Base-by-base conservation (phyloP, 2,797 vertebrate species). In the Poeciliopsis paucimaculata region DNA sequence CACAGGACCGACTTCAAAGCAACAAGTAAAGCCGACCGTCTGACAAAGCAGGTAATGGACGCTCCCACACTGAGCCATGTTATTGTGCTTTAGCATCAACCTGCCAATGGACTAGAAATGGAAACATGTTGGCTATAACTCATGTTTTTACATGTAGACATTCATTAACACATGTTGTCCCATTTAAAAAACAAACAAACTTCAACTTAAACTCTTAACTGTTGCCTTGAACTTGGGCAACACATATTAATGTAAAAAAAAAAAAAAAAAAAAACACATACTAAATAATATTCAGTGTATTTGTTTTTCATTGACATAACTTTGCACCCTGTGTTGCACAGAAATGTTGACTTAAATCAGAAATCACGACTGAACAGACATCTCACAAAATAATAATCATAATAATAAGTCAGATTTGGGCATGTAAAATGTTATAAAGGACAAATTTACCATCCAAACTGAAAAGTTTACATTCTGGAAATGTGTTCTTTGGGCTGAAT, bases 31-130 rank as follows among this genome's bases (percentile, higher is more conserved):
- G 16, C 76, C 10, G 72, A 82, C 18, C 82, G 8, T 79, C 84
- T 74, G 45, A 78, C 39, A 16, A 77, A 71, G 66, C 53, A 89
- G 89, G 89, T 84, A 80, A 41, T 62, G 5, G 3, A 64, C 0
- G 5, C 0, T 41, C 3, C 73, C 23, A 51, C 39, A 20, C 20
- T 28, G 53, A 51, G 43, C 7, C 0, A 36, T 41, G 49, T 51
- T 51, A 51, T 8, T 20, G 49, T 20, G 18, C 47, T 8, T 51
- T 18, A 18, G 16, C 47, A 49, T 49, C 6, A 23, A 49, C 18
- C 47, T 7, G 6, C 5, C 47, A 49, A 5, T 7, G 18, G 16
- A 47, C 47, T 18, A 18, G 15, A 18, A 47, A 47, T 18, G 46
- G 46, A 47, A 47, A 49, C 47, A 20, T 2, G 1, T 6, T 49